Base-by-base conservation (phyloP, 2,888 invertebrate genomes). In the Loripinus fragilis region DNA sequence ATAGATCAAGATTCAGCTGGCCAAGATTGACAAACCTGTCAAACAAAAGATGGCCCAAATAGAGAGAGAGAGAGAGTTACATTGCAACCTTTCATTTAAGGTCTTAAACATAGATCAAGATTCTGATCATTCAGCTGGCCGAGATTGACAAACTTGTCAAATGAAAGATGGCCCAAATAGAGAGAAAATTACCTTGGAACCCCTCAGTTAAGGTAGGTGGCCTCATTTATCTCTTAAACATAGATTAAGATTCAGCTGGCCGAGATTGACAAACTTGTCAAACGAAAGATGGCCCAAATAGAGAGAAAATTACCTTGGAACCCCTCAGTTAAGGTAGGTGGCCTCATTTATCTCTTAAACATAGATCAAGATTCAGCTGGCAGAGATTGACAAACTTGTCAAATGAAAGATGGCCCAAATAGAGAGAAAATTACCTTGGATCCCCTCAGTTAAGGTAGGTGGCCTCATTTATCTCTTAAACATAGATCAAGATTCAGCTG, bases 111-210 rank as follows among this genome's bases (percentile, higher is more conserved):
- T n/a, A n/a, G n/a, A n/a, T n/a, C n/a, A n/a, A n/a, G n/a, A n/a
- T n/a, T n/a, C n/a, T n/a, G n/a, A n/a, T n/a, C n/a, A n/a, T 74
- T 28, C 84, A 79, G 3, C 64, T 86, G 25, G 52, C 52, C 23
- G 82, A 82, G 71, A 72, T 86, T 30, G 82, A 86, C 38, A 82
- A 82, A 50, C 71, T 86, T 28, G 73, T 84, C 1, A 70, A 74
- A 23, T 78, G 81, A 50, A 84, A 80, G 50, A 55, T 70, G 15
- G 70, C 71, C 2, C 74, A 80, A n/a, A 78, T 86, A 15, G 80
- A 82, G 48, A 45, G 80, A 28, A 82, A 80, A 65, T 74, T 79
- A 28, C 74, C 79, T 30, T 86, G 82, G 82, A 71, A 73, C 15
- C 20, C 71, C 17, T 74, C 64, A 25, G 45, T 80, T 10, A 78